Base-by-base conservation (phyloP, 2,888 invertebrate species). In the Polydrusus pterygomalis region DNA sequence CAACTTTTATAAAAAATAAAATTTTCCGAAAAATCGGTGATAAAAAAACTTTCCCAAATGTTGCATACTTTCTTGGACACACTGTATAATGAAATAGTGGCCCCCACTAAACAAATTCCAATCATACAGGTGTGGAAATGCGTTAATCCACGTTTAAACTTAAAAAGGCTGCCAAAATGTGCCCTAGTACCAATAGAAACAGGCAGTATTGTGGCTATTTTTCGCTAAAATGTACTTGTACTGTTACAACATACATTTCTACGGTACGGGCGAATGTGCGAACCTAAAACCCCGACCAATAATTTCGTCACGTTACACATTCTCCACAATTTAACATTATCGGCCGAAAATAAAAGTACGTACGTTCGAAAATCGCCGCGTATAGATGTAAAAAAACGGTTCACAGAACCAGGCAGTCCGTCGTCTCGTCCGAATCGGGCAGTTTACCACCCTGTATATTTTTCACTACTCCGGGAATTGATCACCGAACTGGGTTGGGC, bases 361-460 rank as follows among this genome's bases (percentile, higher is more conserved):
- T 54, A 63, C 64, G 68, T 47, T 10, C 17, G 34, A 25, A 30
- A 62, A 69, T 56, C 54, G 54, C 54, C 63, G 15, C 20, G 63
- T 80, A 80, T 20, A 80, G 82, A 81, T 83, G 83, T 80, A 80
- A 70, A 77, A 75, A 73, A 73, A 77, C 79, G 86, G 86, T 87
- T 87, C 87, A 87, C 86, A 83, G 87, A 87, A 87, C 86, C 86
- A 81, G 85, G 82, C 85, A 86, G 86, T 83, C 82, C 85, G 81
- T 84, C 81, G 85, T 86, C 82, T 86, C 84, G 82, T 84, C 86
- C 85, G 84, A 83, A 83, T 56, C 82, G 85, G 85, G 86, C 81
- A 85, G 86, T 78, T 81, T 85, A 85, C 86, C 85, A 83, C 86
- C 86, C 86, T 79, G 83, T 82, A 79, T 74, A 78, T 68, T 81